phyloP scores from a whole-genome alignment of 2,888 invertebrate genomes.

The Drosophila neonasuta region DNA sequence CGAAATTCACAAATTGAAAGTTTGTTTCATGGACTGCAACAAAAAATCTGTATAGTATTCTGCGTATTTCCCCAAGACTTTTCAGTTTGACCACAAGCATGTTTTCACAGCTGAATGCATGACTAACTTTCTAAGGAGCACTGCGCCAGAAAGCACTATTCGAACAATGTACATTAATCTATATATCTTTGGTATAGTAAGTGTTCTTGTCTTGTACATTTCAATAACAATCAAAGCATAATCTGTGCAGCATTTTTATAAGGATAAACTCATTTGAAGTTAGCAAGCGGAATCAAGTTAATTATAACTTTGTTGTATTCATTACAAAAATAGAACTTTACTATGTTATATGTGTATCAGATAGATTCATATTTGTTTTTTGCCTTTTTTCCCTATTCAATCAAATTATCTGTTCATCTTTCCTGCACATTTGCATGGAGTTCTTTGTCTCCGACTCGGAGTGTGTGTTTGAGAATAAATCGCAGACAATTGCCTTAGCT shows the following conservation, averaged over 20 bases:
- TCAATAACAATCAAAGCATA: neutral
- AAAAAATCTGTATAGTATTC: slow-evolving; percentile 1
- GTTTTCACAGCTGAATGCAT: slow-evolving; percentile 23
- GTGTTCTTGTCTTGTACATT: neutral
- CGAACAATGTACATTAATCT: neutral
- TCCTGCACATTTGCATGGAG: slow-evolving; percentile 37
- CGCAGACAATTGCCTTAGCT: slow-evolving; percentile 47
- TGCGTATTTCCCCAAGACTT: slow-evolving; percentile 19
- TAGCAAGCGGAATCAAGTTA: slow-evolving; percentile 5
- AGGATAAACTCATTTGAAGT: neutral
- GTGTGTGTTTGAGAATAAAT: slow-evolving; percentile 19
- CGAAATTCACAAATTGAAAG: slow-evolving; percentile 52
- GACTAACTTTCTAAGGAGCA: slow-evolving; percentile 1
- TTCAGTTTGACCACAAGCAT: slow-evolving; percentile 20
- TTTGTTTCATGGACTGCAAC: slow-evolving; percentile 24
- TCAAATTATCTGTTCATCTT: slow-evolving; percentile 55
- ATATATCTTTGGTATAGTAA: neutral
- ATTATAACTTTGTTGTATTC: slow-evolving; percentile 25
- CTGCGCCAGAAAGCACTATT: neutral
- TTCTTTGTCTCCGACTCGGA: slow-evolving; percentile 13
- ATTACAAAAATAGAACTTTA: neutral
- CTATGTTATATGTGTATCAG: neutral
- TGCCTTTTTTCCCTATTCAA: slow-evolving; percentile 21
- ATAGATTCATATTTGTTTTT: slow-evolving; percentile 16
- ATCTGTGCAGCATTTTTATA: neutral